Evolutionary conservation across 2,113 vertebrate species (phyloP), one percentile per base, ranked within the genome.

Genomic region (Craseonycteris thonglongyai): DNA sequence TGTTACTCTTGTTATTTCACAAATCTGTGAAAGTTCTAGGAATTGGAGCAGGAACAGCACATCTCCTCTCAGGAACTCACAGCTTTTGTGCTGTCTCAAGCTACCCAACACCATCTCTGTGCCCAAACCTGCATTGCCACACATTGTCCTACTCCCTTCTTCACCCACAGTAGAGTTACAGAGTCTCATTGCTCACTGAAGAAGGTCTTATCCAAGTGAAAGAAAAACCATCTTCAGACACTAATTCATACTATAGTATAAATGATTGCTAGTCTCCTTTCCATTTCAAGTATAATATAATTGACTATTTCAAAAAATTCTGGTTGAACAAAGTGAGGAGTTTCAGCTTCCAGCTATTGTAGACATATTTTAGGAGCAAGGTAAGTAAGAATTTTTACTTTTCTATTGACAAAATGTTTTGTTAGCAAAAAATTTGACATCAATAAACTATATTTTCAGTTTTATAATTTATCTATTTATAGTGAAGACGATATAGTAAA

Each of bases 401-500:
- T 90, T 74, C 61, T 40, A 59, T 33, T 51, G 9, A 38, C 85
- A n/a, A 75, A 63, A 72, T 40, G 18, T 68, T 86, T 35, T 86
- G 51, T 56, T 33, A 90, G 42, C 49, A 83, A 87, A 87, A 71
- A 68, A 9, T 24, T 10, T 95, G 11, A 83, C 16, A 88, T 33
- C 75, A 26, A 49, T 33, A 75, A 96, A 87, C 80, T 33, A 66
- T 54, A 59, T 49, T 82, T 92, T 65, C n/a, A 54, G 66, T 68
- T 91, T 68, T 81, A 88, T 33, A 75, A 87, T 74, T 79, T 94
- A 58, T 72, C 21, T 65, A 66, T 85, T 85, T 86, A 85, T 65
- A 54, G 65, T 58, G 61, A 94, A 90, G 66, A 47, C 45, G 84
- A 47, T 49, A 33, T 47, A 76, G 54, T 72, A 79, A 75, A 84